Evolutionary conservation across 2,797 vertebrate genomes (phyloP).

Genomic region (Lepus oiostolus): DNA sequence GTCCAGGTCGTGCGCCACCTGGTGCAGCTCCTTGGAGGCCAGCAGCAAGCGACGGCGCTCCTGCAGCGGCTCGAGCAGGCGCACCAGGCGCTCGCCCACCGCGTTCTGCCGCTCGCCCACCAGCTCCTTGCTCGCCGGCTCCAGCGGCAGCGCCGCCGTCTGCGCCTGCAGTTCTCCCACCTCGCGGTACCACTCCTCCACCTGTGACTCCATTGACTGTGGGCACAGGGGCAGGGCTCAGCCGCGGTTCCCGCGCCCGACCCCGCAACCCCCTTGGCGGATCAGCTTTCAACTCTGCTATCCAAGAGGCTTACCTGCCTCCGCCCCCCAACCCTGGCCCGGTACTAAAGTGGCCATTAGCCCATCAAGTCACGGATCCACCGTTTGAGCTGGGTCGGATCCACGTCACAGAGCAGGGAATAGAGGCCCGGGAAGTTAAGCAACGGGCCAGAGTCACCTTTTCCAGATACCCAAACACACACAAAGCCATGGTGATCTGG

Average conservation of each 20-base stretch:
- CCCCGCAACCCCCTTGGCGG: background rate
- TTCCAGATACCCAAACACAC: constrained; percentile 39
- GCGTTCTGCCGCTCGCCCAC: constrained; percentile 91
- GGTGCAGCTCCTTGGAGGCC: constrained; percentile 96
- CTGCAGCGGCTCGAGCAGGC: constrained; percentile 95
- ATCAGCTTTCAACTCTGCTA: constrained; percentile 41
- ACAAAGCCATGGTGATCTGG: background rate
- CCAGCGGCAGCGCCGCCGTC: constrained; percentile 91
- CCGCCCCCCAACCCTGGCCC: too few relatives aligned
- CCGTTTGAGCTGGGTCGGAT: background rate
- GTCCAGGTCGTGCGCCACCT: constrained; percentile 95
- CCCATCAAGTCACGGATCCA: constrained; percentile 6
- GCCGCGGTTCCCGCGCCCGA: background rate
- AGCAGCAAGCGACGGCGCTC: constrained; percentile 94
- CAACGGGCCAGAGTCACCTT: background rate
- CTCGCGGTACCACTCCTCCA: constrained; percentile 96
- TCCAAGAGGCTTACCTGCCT: background rate
- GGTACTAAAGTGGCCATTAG: background rate
- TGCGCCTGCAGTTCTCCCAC: constrained; percentile 94
- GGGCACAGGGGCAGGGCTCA: background rate
- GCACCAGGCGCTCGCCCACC: constrained; percentile 94
- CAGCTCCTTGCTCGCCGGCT: constrained; percentile 90
- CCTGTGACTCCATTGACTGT: constrained; percentile 95
- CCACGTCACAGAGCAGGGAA: constrained; percentile 46
- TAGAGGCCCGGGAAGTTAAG: constrained; percentile 33